Percentiles rank a stretch among this genome's conserved stretches.
Evolutionary conservation across 2,113 vertebrate genomes (phyloP).

Genomic region (Etheostoma cragini): DNA sequence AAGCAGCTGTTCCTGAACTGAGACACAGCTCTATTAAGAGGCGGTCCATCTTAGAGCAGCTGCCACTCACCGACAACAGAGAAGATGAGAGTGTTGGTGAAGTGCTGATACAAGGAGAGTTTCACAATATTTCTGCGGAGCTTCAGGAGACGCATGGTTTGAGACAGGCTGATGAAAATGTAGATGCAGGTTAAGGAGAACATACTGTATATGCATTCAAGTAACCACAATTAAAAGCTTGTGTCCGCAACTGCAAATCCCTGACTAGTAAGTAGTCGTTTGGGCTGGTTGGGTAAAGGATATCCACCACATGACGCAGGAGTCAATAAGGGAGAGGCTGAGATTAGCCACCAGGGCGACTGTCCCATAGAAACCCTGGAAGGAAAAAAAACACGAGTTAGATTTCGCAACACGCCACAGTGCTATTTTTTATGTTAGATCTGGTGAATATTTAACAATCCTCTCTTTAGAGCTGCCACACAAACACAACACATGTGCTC

Average conservation of each 20-base stretch:
- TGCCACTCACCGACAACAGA: slow-evolving; percentile 91
- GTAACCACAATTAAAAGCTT: neutral
- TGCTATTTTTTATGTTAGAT: neutral
- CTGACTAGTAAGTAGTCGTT: neutral
- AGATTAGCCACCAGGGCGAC: slow-evolving; percentile 90
- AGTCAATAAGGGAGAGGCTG: slow-evolving; percentile 93
- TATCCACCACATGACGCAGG: slow-evolving; percentile 99
- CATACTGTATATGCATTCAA: neutral
- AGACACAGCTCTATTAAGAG: neutral
- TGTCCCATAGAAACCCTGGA: slow-evolving; percentile 91
- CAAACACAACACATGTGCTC: slow-evolving; percentile 14
- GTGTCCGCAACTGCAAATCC: neutral
- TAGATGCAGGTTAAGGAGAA: slow-evolving; percentile 88
- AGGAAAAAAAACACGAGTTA: slow-evolving; percentile 36
- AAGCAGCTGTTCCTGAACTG: neutral
- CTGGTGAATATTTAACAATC: neutral
- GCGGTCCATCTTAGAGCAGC: neutral
- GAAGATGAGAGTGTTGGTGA: slow-evolving; percentile 96
- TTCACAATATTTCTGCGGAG: slow-evolving; percentile 95
- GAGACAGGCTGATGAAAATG: slow-evolving; percentile 98
- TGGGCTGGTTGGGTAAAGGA: slow-evolving; percentile 85
- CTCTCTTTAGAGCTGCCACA: neutral
- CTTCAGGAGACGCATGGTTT: slow-evolving; percentile 94
- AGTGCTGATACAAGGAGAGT: slow-evolving; percentile 94
- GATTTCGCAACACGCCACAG: neutral